Evolutionary conservation across 1,140 invertebrate genomes (phyloP).

Genomic region (Wasmannia auropunctata): DNA sequence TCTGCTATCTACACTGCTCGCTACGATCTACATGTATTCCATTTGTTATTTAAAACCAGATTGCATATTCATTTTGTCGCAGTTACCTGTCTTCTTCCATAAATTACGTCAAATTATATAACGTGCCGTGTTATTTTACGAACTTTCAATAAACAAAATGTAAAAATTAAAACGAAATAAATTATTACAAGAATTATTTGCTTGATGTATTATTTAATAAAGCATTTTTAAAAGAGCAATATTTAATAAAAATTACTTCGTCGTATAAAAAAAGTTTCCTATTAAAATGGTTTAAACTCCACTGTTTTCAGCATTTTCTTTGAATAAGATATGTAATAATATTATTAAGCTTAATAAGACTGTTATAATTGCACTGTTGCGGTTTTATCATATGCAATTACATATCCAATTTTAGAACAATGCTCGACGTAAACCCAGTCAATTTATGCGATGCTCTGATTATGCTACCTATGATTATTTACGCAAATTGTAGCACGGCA

Average conservation of each 20-base stretch:
- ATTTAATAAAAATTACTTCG: no score
- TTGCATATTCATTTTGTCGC: neutral
- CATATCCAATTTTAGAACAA: neutral
- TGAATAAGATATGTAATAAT: no score
- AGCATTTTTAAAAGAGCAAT: no score
- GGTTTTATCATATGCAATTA: neutral
- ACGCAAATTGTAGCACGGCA: neutral
- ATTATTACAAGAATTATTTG: no score
- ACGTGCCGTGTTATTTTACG: neutral
- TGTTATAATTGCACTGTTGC: neutral
- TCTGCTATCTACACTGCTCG: neutral
- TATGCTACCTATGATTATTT: neutral
- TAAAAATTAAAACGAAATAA: neutral
- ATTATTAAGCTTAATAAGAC: neutral
- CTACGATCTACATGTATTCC: neutral
- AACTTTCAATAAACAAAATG: neutral
- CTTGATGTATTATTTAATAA: no score
- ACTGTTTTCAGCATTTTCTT: neutral
- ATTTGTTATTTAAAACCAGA: neutral
- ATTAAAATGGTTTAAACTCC: neutral
- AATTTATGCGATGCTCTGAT: neutral
- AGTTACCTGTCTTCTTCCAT: neutral
- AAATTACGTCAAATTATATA: neutral
- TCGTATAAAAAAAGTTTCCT: no score
- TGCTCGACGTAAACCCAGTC: neutral